Percentiles rank a stretch among this genome's conserved stretches.
phyloP scores from a whole-genome alignment of 1,140 invertebrate species.

The Melanaphis sacchari region DNA sequence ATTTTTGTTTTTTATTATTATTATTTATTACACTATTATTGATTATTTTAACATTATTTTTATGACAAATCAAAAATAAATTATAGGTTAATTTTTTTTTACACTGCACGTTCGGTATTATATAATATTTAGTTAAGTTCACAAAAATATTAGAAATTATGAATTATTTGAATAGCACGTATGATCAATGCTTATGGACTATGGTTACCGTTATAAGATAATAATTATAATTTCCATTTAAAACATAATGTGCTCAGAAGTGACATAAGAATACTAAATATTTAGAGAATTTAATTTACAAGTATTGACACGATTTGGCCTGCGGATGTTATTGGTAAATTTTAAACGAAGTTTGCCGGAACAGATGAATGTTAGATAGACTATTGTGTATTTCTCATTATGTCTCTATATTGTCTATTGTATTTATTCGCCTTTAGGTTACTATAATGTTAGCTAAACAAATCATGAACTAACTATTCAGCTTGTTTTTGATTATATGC shows the following conservation, averaged over 20 bases:
- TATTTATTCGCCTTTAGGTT: conserved; percentile 1
- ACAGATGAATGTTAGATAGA: conserved; percentile 24
- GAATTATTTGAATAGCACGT: background rate
- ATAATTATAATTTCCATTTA: background rate
- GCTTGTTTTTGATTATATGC: background rate
- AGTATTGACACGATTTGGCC: background rate
- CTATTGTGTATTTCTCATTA: background rate
- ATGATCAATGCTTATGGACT: background rate
- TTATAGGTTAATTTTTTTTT: background rate
- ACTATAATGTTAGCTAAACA: conserved; percentile 22
- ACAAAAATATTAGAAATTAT: background rate
- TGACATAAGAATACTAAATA: conserved; percentile 25
- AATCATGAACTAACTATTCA: background rate
- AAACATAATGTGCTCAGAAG: background rate
- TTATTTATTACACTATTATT: too few species aligned
- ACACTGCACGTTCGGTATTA: background rate
- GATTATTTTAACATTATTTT: background rate
- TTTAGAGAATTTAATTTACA: conserved; percentile 39
- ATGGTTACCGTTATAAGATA: background rate
- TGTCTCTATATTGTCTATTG: conserved; percentile 12
- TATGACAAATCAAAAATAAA: background rate
- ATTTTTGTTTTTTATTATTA: too few species aligned
- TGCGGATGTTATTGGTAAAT: conserved; percentile 32
- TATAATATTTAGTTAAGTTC: background rate
- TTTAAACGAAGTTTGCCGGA: conserved; percentile 33